phyloP scores from a whole-genome alignment of 2,797 vertebrate genomes.

The Choloepus didactylus region DNA sequence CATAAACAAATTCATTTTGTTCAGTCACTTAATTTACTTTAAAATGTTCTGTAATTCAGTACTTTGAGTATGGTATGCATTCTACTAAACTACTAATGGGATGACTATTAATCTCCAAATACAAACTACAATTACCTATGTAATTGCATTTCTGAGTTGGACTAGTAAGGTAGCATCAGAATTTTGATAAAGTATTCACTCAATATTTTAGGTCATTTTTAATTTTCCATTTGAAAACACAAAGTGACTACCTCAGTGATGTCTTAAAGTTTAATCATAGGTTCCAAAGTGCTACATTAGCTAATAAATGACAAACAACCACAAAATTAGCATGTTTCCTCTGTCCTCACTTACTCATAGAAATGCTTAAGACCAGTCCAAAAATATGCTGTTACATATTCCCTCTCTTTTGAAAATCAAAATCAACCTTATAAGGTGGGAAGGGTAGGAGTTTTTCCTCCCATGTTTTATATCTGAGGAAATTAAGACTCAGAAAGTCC shows the following conservation, averaged over 20 bases:
- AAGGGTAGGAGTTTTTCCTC: not conserved
- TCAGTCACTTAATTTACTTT: slow-evolving; percentile 56
- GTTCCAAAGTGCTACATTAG: not conserved
- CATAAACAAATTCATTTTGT: slow-evolving; percentile 45
- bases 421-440: not conserved
- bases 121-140: not conserved
- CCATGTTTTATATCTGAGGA: not conserved
- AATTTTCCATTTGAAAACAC: slow-evolving; percentile 51
- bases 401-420: not conserved
- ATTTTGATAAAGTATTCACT: slow-evolving; percentile 29
- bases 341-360: not conserved
- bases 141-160: not conserved
- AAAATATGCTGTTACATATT: not conserved
- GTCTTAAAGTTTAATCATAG: slow-evolving; percentile 42
- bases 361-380: not conserved
- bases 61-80: not conserved
- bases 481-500: not conserved
- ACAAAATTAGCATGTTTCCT: slow-evolving; percentile 8
- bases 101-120: slow-evolving; percentile 49
- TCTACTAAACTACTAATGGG: not conserved
- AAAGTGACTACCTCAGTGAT: slow-evolving; percentile 5
- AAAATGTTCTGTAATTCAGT: slow-evolving; percentile 16
- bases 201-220: slow-evolving; percentile 38
- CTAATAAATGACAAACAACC: not conserved
- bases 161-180: slow-evolving; percentile 10